Evolutionary conservation across 2,888 invertebrate genomes (phyloP), one percentile per base, ranked within the genome.

Genomic region (Ligdia adustata): DNA sequence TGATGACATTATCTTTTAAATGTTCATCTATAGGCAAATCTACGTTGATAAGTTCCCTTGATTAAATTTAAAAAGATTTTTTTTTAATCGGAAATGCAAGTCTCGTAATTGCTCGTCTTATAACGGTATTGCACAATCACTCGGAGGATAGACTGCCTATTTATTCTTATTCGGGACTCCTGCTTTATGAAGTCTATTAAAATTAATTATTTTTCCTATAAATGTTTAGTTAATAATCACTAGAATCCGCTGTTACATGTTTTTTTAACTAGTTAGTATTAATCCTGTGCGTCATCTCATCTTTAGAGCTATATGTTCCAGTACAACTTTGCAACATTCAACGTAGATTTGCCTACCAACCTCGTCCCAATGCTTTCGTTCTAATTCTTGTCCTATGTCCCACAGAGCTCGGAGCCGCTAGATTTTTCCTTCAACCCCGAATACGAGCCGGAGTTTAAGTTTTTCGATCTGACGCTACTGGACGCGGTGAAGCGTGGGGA

Each of bases 391-490:
- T 11, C 3, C 9, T 15, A 2, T 41, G 15, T 48, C 28, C n/a
- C 24, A 51, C 91, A 97, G 96, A 92, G 92, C 55, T 92, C 94
- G 27, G 93, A 95, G 67, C 93, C 94, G 32, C 88, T 98, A 61
- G 98, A 99, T 83, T 98, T 99, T 83, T 97, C 98, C n/a, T 94
- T 94, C 77, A 99, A 99, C 90, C 94, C 95, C 26, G 95, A 97
- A 79, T 95, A 95, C 80, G 99, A 99, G 84, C 92, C 95, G 4
- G 95, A 95, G 51, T 99, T 99, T 90, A 95, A 94, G 72, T 99
- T 99, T 92, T 99, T 96, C 87, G 99, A 99, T 89, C 89, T 92
- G 46, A 92, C 93, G 29, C 90, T 99, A 42, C 82, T 98, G 66
- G 96, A 97, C 46, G 96, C 97, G 7, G 96, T 98, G 29, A 92